phyloP scores from a whole-genome alignment of 2,113 vertebrate genomes.

The Ageneiosus marmoratus region DNA sequence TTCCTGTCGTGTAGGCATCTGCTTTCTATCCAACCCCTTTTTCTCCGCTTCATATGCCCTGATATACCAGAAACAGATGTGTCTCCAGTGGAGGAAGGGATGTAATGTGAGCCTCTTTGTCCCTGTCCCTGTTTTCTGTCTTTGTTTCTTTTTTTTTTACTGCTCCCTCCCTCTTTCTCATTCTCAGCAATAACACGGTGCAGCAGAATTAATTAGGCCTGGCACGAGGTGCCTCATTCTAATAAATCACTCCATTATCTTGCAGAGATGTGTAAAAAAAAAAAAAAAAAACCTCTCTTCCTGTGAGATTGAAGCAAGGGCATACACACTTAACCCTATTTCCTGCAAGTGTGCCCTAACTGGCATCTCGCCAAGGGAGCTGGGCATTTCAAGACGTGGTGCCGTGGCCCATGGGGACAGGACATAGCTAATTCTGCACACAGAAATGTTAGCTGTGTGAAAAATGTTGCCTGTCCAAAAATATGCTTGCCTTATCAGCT shows the following conservation, averaged over 20 bases:
- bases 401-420: not conserved
- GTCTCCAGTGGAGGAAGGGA: conserved; percentile 28
- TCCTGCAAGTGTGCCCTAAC: conserved; percentile 45
- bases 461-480: conserved; percentile 1
- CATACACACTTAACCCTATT: conserved; percentile 55
- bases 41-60: not conserved
- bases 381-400: conserved; percentile 1
- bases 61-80: conserved; percentile 45
- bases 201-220: conserved; percentile 68
- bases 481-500: not conserved
- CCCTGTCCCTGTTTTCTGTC: conserved; percentile 3
- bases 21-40: conserved; percentile 14
- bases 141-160: conserved; percentile 4
- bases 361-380: not conserved
- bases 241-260: conserved; percentile 73
- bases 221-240: conserved; percentile 59
- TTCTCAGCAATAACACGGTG: conserved; percentile 46
- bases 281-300: conserved; percentile 61
- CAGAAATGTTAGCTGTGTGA: not conserved
- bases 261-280: conserved; percentile 57
- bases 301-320: conserved; percentile 52
- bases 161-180: conserved; percentile 35
- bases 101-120: conserved; percentile 19
- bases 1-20: conserved; percentile 39
- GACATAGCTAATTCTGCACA: not conserved